phyloP scores from a whole-genome alignment of 2,888 invertebrate genomes.

The Lysandra coridon region DNA sequence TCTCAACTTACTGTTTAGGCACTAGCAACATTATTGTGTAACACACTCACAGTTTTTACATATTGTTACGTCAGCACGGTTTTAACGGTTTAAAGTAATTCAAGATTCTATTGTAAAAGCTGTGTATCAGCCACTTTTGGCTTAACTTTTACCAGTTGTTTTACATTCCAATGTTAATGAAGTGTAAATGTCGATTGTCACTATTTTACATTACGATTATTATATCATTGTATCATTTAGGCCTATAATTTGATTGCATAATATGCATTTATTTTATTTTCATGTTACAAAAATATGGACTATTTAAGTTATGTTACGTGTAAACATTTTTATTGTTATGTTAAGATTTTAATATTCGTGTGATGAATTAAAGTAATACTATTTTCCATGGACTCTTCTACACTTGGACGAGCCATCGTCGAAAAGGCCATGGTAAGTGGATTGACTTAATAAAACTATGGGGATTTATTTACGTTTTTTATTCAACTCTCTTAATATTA shows the following conservation, averaged over 20 bases:
- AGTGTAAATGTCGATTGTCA: neutral
- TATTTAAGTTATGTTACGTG: conserved; percentile 24
- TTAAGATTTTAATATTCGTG: conserved; percentile 52
- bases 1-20: conserved; percentile 68
- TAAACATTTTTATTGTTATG: conserved; percentile 30
- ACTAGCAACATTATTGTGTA: conserved; percentile 51
- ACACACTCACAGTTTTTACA: conserved; percentile 73
- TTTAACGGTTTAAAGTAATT: conserved; percentile 36
- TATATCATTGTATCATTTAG: conserved; percentile 12
- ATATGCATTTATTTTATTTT: conserved; percentile 12
- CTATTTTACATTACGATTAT: neutral
- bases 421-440: conserved; percentile 77
- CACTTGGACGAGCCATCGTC: conserved; percentile 68
- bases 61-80: conserved; percentile 54
- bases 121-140: conserved; percentile 58
- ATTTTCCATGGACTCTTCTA: conserved; percentile 78
- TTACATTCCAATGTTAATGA: conserved; percentile 25
- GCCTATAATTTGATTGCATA: conserved; percentile 12
- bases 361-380: conserved; percentile 64
- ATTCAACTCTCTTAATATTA: conserved; percentile 43
- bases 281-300: conserved; percentile 24
- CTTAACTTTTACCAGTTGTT: conserved; percentile 10
- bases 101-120: conserved; percentile 57
- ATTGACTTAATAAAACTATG: conserved; percentile 65
- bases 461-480: conserved; percentile 50